A percentile compares a stretch with the other conserved stretches of the same genome.
phyloP scores from a whole-genome alignment of 2,113 vertebrate species.

The Ailuropoda melanoleuca region DNA sequence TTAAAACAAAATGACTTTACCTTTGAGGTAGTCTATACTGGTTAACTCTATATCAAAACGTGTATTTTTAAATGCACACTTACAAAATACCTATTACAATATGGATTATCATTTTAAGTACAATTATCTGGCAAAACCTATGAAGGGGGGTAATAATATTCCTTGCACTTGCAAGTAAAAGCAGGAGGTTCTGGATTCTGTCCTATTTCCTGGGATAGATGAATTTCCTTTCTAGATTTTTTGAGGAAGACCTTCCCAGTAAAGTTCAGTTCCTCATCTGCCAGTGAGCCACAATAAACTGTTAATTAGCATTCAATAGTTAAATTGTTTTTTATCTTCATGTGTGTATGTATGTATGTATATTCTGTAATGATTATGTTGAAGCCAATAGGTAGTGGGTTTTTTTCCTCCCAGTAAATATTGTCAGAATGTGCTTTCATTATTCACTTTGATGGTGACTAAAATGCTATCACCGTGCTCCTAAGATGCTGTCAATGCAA shows the following conservation, averaged over 20 bases:
- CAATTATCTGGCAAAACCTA: neutral
- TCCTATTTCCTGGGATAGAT: neutral
- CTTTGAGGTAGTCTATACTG: neutral
- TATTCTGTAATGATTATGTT: slow-evolving; percentile 12
- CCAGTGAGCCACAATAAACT: neutral
- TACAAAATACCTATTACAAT: neutral
- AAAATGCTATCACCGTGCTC: slow-evolving; percentile 45
- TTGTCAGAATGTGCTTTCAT: slow-evolving; percentile 35
- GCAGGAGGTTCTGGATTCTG: neutral
- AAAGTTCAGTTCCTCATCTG: neutral
- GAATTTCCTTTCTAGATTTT: neutral
- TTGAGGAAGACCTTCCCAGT: neutral
- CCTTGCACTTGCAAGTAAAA: neutral
- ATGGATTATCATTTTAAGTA: neutral
- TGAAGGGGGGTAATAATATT: neutral
- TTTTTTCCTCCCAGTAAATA: slow-evolving; percentile 23
- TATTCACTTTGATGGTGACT: slow-evolving; percentile 13
- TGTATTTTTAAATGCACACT: neutral
- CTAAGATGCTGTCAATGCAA: slow-evolving; percentile 51
- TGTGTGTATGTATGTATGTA: neutral
- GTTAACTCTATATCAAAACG: neutral
- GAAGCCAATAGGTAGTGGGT: neutral
- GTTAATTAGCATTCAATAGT: neutral
- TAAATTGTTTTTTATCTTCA: neutral
- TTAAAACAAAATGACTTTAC: neutral